Conservation (phyloP, 2,888 invertebrate genomes). For the Brenthis daphne region DNA sequence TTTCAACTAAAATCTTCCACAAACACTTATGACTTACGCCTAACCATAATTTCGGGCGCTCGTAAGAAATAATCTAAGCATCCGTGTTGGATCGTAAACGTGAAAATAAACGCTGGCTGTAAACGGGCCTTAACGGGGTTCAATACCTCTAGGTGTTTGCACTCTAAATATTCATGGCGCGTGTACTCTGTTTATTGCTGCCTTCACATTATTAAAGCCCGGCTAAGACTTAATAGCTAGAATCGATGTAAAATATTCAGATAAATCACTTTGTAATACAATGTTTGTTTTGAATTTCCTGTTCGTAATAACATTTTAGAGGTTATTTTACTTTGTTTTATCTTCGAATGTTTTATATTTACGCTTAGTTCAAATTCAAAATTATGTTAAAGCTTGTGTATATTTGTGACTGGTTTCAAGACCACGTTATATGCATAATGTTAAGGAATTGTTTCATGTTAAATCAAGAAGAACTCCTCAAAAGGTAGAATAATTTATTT, state of each 20-base stretch:
- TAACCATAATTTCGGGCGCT: conserved; percentile 39
- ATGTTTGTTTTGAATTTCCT: conserved; percentile 8
- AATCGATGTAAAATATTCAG: conserved; percentile 14
- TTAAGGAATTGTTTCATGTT: no score
- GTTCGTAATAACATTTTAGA: neutral
- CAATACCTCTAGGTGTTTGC: conserved; percentile 43
- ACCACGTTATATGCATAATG: no score
- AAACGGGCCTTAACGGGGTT: conserved; percentile 50
- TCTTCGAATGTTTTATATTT: neutral
- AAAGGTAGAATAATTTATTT: no score
- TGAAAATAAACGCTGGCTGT: conserved; percentile 63
- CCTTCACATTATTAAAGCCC: conserved; percentile 37
- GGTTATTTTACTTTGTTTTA: neutral
- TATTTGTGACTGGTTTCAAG: no score
- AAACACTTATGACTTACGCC: conserved; percentile 14
- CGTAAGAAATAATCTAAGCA: conserved; percentile 74
- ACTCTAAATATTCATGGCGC: conserved; percentile 43
- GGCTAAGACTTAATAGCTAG: conserved; percentile 32
- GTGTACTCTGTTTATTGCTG: conserved; percentile 38
- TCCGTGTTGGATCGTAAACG: conserved; percentile 67
- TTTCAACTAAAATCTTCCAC: no score
- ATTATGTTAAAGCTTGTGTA: no score
- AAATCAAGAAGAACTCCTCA: no score
- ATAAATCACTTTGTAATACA: conserved; percentile 29
- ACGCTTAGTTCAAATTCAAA: no score